Percentiles rank a stretch among this genome's conserved stretches.
Conservation (phyloP, 2,797 vertebrate genomes). For the Urocyon cinereoargenteus region DNA sequence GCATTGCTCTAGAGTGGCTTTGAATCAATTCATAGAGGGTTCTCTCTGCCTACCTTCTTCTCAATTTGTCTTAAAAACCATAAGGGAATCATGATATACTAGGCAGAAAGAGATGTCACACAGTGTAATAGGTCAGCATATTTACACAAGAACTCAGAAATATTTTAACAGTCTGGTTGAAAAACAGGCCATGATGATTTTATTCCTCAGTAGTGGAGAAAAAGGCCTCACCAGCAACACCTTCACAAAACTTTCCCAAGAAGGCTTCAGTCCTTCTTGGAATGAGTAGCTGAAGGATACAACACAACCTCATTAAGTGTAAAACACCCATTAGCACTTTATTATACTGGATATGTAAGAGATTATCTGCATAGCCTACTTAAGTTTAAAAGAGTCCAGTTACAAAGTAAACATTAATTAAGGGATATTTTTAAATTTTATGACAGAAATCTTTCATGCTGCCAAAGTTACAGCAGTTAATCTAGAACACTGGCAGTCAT, state of each 20-base stretch:
- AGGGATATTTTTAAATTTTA: conserved; percentile 67
- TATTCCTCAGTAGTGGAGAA: conserved; percentile 37
- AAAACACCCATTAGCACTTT: conserved; percentile 35
- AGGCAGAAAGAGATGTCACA: neutral
- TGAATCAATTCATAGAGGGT: neutral
- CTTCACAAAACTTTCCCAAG: neutral
- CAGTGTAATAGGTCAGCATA: neutral
- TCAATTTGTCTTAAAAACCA: conserved; percentile 30
- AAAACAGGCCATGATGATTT: conserved; percentile 64
- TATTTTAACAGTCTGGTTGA: conserved; percentile 37
- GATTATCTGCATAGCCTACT: conserved; percentile 65
- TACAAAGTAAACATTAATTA: conserved; percentile 75
- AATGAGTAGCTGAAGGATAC: conserved; percentile 17
- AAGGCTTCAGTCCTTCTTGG: conserved; percentile 26
- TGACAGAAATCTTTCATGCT: conserved; percentile 66
- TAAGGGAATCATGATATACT: neutral
- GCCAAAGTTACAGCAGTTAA: conserved; percentile 84
- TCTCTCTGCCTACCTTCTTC: neutral
- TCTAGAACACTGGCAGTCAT: conserved; percentile 88
- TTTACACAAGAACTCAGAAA: conserved; percentile 35
- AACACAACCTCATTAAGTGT: conserved; percentile 58
- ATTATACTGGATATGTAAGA: conserved; percentile 53
- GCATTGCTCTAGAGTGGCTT: neutral
- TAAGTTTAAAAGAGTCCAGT: conserved; percentile 71
- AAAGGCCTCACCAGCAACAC: conserved; percentile 14